A percentile compares a stretch with the other conserved stretches of the same genome.
phyloP scores from a whole-genome alignment of 2,888 invertebrate genomes.

The Brachynemurus nebulosus region DNA sequence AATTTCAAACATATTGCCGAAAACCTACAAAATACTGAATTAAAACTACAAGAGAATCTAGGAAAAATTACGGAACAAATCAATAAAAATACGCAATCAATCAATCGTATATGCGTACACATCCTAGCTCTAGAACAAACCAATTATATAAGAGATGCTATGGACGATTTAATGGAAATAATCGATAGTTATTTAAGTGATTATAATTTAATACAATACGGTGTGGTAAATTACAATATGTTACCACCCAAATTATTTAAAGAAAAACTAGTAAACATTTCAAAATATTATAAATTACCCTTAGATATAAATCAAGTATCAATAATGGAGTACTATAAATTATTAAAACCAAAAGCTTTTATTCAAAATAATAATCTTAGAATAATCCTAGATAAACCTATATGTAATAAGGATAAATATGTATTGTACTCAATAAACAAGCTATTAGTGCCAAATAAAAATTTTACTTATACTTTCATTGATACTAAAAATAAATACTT shows the following conservation, averaged over 20 bases:
- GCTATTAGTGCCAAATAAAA: too few relatives aligned
- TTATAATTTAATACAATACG: background rate
- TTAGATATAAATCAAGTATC: background rate
- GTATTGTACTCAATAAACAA: too few relatives aligned
- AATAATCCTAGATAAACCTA: background rate
- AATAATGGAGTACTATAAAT: background rate
- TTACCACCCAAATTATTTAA: background rate
- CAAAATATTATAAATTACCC: background rate
- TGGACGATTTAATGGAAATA: background rate
- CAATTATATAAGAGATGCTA: background rate
- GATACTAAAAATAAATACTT: too few relatives aligned
- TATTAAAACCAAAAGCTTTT: background rate
- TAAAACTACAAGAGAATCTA: background rate
- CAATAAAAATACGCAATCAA: background rate
- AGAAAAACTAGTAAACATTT: background rate
- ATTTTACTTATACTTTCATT: too few relatives aligned
- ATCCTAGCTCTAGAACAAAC: background rate
- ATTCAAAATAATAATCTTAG: background rate
- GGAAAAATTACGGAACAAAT: background rate
- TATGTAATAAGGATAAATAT: too few relatives aligned
- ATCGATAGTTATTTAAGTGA: background rate
- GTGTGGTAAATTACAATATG: background rate
- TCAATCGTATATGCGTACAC: background rate
- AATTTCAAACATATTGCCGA: background rate
- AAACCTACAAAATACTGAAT: background rate